Base-by-base conservation (phyloP, 2,113 vertebrate genomes). In the Corynorhinus townsendii region DNA sequence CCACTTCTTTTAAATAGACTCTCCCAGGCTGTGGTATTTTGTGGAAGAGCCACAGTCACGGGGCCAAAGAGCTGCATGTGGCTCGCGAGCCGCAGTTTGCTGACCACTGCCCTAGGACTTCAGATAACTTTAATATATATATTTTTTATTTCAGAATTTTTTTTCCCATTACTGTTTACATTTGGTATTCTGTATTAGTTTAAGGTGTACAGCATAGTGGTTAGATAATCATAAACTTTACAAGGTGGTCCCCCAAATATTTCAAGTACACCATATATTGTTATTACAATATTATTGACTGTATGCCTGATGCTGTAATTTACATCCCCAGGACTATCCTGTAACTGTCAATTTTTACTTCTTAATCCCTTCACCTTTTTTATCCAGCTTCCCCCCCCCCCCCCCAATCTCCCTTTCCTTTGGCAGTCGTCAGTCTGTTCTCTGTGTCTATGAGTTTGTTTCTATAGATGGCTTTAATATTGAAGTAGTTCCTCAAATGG, bases 401-500 rank as follows among this genome's bases (percentile, higher is more conserved):
- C 24, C 40, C 15, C 14, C 43, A 30, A 47, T 10, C 43, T 16
- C 73, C 26, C 73, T 75, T 75, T 45, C 26, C 43, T 47, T 45
- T 75, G 73, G 73, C 73, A 49, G n/a, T 28, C 8, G 9, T 47
- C 43, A 76, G 28, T 69, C 43, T 76, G 43, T 33, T 76, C 28
- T 47, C 28, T 75, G 24, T 75, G 28, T 75, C 43, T 47, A 10
- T 76, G 43, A 76, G 28, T 49, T 17, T n/a, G 54, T 30, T 49
- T 49, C 16, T 49, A 20, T 76, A 72, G 45, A 49, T 86, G 86
- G n/a, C 35, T 79, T 93, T 84, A 89, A 62, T 69, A 26, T 43
- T 75, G 16, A 89, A 38, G 8, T 77, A 66, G 85, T 94, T 94
- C 69, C 79, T 84, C 49, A 95, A 76, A 59, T 87, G 49, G 69